Percentiles rank a stretch among this genome's conserved stretches.
Evolutionary conservation across 2,888 invertebrate species (phyloP).

Genomic region (Fragum whitleyi): DNA sequence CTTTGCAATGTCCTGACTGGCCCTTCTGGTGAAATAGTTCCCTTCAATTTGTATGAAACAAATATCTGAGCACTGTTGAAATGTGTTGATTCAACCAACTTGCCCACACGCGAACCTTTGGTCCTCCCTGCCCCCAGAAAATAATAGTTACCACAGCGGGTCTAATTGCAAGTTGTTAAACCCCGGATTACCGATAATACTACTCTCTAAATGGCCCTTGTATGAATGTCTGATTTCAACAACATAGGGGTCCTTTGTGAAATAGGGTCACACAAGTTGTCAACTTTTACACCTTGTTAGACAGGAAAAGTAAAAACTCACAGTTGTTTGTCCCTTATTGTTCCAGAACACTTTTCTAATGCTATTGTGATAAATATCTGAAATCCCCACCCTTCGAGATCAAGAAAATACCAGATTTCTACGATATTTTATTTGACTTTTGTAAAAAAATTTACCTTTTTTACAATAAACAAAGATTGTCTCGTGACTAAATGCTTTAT

Average conservation of each 20-base stretch:
- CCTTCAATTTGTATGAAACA: neutral
- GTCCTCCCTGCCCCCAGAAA: neutral
- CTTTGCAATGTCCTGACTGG: neutral
- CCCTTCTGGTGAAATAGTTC: neutral
- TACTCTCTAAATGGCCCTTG: neutral
- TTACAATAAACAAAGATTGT: neutral
- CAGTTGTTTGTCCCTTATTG: too few species aligned
- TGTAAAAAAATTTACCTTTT: neutral
- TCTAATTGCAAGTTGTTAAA: neutral
- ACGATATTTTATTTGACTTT: neutral
- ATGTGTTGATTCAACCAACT: neutral
- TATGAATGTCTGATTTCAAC: neutral
- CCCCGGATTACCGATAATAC: neutral
- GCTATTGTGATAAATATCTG: neutral
- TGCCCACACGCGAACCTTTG: neutral
- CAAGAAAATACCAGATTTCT: neutral
- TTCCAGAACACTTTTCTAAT: neutral
- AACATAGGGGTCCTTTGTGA: too few species aligned
- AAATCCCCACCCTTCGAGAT: neutral
- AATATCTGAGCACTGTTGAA: neutral
- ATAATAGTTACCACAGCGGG: neutral
- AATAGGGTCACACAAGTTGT: too few species aligned
- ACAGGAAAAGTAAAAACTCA: too few species aligned
- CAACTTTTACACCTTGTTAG: too few species aligned
- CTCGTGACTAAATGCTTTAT: too few species aligned